Evolutionary conservation across 2,888 invertebrate species (phyloP).

Genomic region (Agrochola litura): DNA sequence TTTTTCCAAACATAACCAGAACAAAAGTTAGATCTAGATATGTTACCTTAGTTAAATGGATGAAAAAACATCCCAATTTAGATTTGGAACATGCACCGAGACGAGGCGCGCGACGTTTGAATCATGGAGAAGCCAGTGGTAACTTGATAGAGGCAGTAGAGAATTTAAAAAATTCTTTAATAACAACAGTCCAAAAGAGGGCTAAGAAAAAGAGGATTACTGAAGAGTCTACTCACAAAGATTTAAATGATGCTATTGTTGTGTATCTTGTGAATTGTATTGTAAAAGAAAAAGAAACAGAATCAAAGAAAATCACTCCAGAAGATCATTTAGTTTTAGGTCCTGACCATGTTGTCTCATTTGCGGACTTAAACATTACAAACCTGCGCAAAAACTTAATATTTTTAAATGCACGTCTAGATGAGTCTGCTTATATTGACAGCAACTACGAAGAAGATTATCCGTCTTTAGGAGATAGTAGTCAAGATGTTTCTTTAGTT

Average conservation of each 20-base stretch:
- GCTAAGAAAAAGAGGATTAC: slow-evolving; percentile 70
- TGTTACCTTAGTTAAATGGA: slow-evolving; percentile 87
- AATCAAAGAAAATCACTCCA: slow-evolving; percentile 18
- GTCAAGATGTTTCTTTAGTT: slow-evolving; percentile 62
- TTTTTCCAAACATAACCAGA: slow-evolving; percentile 90
- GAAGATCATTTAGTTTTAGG: slow-evolving; percentile 58
- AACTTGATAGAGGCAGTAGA: slow-evolving; percentile 81
- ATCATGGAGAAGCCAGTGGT: slow-evolving; percentile 74
- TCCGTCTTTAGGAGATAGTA: slow-evolving; percentile 68
- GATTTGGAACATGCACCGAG: slow-evolving; percentile 82
- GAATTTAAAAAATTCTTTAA: slow-evolving; percentile 80
- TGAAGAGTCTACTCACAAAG: slow-evolving; percentile 71
- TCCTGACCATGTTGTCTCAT: slow-evolving; percentile 24
- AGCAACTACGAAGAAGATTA: slow-evolving; percentile 70
- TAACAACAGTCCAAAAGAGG: slow-evolving; percentile 73
- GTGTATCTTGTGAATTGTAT: slow-evolving; percentile 75
- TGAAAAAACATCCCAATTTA: slow-evolving; percentile 85
- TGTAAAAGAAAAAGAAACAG: slow-evolving; percentile 61
- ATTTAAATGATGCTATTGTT: slow-evolving; percentile 80
- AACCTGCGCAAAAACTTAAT: slow-evolving; percentile 78
- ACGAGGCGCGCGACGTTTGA: slow-evolving; percentile 77
- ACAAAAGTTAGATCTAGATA: slow-evolving; percentile 91
- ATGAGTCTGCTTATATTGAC: slow-evolving; percentile 68
- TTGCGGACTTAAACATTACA: slow-evolving; percentile 67
- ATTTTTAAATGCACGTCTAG: slow-evolving; percentile 76